Conservation (phyloP, 2,113 vertebrate species). For the Junco hyemalis region DNA sequence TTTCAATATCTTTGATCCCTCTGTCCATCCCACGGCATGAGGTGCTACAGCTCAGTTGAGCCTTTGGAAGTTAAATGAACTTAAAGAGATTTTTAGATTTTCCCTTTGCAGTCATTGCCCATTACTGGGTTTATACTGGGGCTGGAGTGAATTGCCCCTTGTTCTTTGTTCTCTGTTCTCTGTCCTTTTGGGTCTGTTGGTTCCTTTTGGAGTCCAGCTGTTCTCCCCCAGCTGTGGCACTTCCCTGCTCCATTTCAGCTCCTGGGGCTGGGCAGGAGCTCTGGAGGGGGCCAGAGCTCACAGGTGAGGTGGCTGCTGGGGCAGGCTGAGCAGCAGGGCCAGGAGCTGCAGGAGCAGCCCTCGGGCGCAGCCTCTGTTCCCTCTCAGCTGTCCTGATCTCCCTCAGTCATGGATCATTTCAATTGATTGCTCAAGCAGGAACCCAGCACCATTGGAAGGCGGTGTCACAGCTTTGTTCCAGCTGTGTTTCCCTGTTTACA, state of each 20-base stretch:
- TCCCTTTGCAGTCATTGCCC: not conserved
- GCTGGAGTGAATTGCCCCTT: not conserved
- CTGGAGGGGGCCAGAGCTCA: too few species aligned
- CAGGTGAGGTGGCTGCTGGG: not conserved
- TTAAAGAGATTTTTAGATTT: not conserved
- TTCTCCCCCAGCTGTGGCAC: not conserved
- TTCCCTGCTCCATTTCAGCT: not conserved
- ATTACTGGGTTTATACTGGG: not conserved
- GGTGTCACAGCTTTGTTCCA: not conserved
- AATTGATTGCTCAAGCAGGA: not conserved
- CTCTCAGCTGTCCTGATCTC: not conserved
- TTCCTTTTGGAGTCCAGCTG: not conserved
- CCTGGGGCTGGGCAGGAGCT: not conserved
- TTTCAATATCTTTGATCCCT: not conserved
- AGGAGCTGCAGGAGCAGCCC: not conserved
- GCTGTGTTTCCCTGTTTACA: not conserved
- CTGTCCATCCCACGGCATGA: not conserved
- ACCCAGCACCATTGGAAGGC: too few species aligned
- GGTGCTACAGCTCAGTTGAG: not conserved
- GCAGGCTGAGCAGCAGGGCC: not conserved
- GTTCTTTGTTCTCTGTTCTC: not conserved
- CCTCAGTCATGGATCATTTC: not conserved
- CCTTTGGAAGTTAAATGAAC: not conserved
- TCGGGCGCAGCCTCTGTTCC: not conserved
- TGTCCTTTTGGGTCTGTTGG: not conserved